Conservation (phyloP, 2,113 vertebrate species). For the Taxidea taxus region DNA sequence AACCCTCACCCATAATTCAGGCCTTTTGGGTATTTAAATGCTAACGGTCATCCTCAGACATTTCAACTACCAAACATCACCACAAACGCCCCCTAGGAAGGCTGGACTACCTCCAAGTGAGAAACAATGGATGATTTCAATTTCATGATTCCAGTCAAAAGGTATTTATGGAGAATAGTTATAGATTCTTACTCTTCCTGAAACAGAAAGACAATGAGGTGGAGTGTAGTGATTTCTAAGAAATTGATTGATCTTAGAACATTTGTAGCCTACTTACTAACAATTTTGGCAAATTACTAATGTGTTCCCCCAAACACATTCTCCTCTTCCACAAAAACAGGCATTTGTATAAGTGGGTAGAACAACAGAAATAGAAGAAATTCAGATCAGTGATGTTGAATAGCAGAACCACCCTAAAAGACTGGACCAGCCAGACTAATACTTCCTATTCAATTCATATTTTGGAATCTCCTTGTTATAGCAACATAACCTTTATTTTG, state of each 20-base stretch:
- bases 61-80: background rate
- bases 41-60: background rate
- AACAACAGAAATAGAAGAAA: background rate
- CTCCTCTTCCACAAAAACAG: background rate
- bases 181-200: background rate
- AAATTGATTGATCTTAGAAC: background rate
- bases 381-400: background rate
- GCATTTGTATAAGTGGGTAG: background rate
- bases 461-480: background rate
- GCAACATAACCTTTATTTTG: background rate
- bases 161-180: background rate
- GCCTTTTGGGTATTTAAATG: background rate
- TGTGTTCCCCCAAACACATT: background rate
- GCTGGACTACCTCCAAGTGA: background rate
- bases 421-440: background rate
- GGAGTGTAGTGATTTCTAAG: background rate
- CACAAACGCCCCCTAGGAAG: accelerated
- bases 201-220: background rate
- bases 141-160: background rate
- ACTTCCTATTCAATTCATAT: background rate
- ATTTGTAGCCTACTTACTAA: background rate
- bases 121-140: background rate
- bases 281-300: background rate
- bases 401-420: background rate
- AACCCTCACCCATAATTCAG: background rate